Conservation (phyloP, 1,140 invertebrate genomes). For the Bombus superbus region DNA sequence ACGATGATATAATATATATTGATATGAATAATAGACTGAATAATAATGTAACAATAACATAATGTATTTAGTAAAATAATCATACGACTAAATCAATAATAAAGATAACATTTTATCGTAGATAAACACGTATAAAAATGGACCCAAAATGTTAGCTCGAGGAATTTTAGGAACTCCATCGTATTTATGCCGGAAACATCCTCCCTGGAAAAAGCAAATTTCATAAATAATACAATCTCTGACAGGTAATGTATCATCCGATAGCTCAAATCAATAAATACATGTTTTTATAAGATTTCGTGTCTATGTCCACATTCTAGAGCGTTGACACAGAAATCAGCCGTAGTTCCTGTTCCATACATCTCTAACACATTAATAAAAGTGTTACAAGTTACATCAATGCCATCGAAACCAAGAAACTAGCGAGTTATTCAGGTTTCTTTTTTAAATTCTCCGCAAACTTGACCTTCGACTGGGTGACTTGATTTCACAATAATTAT, state of each 20-base stretch:
- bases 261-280: background rate
- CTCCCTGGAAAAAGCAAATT: background rate
- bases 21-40: background rate
- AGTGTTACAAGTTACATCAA: conserved; percentile 19
- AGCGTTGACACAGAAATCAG: conserved; percentile 21
- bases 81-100: background rate
- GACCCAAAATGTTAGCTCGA: background rate
- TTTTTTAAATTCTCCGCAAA: background rate
- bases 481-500: background rate
- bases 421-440: background rate
- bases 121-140: background rate
- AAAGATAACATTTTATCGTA: background rate
- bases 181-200: background rate
- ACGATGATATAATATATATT: background rate
- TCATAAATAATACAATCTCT: background rate
- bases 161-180: background rate
- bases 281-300: background rate
- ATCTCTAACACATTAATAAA: background rate
- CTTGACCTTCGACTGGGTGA: conserved; percentile 3
- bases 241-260: background rate
- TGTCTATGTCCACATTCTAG: background rate
- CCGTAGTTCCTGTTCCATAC: background rate
- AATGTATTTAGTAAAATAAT: background rate
- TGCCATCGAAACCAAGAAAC: background rate
- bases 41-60: background rate